phyloP scores from a whole-genome alignment of 2,888 invertebrate genomes.

The Dinocampus coccinellae region DNA sequence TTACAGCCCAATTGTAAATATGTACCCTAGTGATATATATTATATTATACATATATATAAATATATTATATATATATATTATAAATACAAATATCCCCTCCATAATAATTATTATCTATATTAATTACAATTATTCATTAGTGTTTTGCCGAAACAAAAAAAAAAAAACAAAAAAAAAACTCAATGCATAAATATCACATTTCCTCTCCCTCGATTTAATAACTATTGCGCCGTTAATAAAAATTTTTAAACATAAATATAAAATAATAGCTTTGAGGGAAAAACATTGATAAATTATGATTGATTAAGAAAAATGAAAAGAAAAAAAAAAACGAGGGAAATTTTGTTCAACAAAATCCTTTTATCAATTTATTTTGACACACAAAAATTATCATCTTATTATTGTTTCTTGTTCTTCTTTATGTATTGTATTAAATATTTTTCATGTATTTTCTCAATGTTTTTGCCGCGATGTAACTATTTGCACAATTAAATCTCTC shows the following conservation, averaged over 20 bases:
- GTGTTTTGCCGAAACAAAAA: slow-evolving; percentile 49
- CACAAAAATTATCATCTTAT: not conserved
- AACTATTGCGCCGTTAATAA: slow-evolving; percentile 17
- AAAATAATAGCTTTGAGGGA: not conserved
- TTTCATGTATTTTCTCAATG: slow-evolving; percentile 21
- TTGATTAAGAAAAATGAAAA: slow-evolving; percentile 20
- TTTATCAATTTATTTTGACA: not conserved
- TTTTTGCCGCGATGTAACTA: not conserved
- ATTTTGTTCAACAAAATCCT: not conserved
- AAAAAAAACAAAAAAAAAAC: no score
- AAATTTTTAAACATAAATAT: not conserved
- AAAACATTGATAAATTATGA: not conserved
- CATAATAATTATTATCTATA: slow-evolving; percentile 68
- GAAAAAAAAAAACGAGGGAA: slow-evolving; percentile 7
- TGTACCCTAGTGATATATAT: slow-evolving; percentile 68
- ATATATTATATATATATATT: slow-evolving; percentile 56
- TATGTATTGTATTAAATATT: slow-evolving; percentile 9
- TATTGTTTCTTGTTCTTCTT: slow-evolving; percentile 9
- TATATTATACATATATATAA: slow-evolving; percentile 61
- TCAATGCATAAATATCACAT: slow-evolving; percentile 30
- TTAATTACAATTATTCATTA: slow-evolving; percentile 61
- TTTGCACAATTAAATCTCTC: not conserved
- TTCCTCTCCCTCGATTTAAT: not conserved
- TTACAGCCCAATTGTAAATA: slow-evolving; percentile 60
- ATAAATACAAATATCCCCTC: slow-evolving; percentile 56